These are phyloP conservation scores for Narcine bancroftii DNA, from an alignment of 2,113 vertebrate species.

Conservation along the genomic window DNA sequence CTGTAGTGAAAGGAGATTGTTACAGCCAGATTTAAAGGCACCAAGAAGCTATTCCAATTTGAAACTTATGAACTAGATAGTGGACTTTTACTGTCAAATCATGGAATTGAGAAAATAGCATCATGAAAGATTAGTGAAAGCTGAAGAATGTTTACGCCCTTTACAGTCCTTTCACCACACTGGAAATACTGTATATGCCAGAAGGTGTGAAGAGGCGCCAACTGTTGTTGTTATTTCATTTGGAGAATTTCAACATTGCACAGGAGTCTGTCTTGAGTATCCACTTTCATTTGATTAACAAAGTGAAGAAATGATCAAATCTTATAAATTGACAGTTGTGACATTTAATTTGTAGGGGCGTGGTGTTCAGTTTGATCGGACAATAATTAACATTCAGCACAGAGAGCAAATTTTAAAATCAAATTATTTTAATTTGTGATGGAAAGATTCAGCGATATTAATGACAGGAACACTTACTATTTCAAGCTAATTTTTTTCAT, in stretches of 20 bases:
- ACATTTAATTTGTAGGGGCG: background rate
- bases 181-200: background rate
- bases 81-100: background rate
- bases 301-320: background rate
- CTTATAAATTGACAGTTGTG: background rate
- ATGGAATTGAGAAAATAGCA: background rate
- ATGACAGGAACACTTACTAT: no score
- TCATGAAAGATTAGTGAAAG: background rate
- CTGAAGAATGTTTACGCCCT: background rate
- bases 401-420: background rate
- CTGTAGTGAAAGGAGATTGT: background rate
- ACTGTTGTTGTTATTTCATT: background rate
- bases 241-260: background rate
- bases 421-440: background rate
- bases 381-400: no score
- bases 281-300: background rate
- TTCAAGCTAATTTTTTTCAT: no score
- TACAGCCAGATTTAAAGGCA: background rate
- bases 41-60: background rate
- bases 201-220: background rate
- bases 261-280: background rate
- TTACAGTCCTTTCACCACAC: background rate
- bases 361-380: background rate
- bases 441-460: no score
- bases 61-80: background rate